phyloP scores from a whole-genome alignment of 2,113 vertebrate species.

The Tympanuchus pallidicinctus region DNA sequence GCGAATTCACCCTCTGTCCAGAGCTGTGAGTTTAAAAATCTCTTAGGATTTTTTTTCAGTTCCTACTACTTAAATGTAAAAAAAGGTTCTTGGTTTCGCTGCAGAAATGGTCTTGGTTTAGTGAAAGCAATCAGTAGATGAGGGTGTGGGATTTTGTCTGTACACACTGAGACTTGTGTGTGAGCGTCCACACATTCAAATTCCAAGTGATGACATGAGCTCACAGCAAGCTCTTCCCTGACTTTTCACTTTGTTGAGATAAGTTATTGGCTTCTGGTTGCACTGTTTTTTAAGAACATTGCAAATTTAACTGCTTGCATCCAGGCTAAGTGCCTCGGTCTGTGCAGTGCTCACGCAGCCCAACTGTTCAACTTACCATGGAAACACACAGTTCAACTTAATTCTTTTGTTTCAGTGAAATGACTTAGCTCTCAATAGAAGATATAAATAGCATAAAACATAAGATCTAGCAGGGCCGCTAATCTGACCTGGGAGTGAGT shows the following conservation, averaged over 20 bases:
- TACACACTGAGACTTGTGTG: background rate
- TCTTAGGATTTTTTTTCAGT: background rate
- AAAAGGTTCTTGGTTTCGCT: background rate
- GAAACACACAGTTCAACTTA: background rate
- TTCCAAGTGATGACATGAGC: background rate
- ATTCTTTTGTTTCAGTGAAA: background rate
- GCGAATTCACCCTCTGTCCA: background rate
- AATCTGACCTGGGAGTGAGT: background rate
- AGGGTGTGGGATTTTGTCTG: background rate
- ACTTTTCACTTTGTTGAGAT: background rate
- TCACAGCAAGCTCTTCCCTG: background rate
- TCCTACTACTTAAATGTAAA: background rate
- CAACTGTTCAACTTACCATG: background rate
- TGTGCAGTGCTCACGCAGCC: background rate
- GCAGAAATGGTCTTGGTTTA: background rate
- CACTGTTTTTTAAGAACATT: background rate
- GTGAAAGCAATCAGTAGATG: background rate
- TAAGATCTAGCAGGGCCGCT: background rate
- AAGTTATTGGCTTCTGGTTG: background rate
- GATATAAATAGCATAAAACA: background rate
- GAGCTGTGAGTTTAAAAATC: background rate
- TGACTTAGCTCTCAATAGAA: background rate
- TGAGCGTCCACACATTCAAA: background rate
- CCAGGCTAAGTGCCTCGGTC: background rate
- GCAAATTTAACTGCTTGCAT: background rate